Evolutionary conservation across 2,113 vertebrate species (phyloP).

Genomic region (Monarcha castaneiventris): DNA sequence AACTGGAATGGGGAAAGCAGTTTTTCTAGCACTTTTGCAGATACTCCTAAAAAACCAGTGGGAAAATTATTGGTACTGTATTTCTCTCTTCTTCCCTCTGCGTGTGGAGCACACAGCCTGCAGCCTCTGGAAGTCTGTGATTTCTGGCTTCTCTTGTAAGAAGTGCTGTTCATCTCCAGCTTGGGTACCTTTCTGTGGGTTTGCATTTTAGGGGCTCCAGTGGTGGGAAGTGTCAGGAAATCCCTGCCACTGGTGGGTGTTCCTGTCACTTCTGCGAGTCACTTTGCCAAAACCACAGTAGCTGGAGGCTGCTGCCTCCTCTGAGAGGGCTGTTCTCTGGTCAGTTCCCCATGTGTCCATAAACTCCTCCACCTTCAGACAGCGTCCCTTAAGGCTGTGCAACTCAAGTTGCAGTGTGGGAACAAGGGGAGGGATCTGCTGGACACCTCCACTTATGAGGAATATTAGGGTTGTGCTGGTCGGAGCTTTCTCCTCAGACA

Average conservation of each 20-base stretch:
- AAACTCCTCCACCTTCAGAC: neutral
- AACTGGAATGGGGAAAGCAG: neutral
- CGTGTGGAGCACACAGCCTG: neutral
- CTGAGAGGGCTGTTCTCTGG: fast-evolving
- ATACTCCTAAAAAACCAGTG: neutral
- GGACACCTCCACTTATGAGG: neutral
- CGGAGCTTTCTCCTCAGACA: neutral
- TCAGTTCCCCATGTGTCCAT: fast-evolving
- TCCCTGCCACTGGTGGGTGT: neutral
- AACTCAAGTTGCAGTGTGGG: neutral
- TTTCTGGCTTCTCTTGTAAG: neutral
- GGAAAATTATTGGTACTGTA: neutral
- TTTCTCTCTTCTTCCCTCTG: neutral
- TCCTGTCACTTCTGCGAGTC: neutral
- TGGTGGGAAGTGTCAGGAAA: neutral
- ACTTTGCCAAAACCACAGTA: neutral
- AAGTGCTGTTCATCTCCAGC: neutral
- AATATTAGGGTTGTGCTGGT: neutral
- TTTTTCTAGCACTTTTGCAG: neutral
- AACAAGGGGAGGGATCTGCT: neutral
- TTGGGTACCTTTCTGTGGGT: neutral
- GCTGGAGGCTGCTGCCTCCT: neutral
- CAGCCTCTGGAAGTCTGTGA: neutral
- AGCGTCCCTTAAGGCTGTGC: neutral
- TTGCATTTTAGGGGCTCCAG: neutral